Conservation (phyloP, 1,140 invertebrate genomes). For the Listronotus bonariensis region DNA sequence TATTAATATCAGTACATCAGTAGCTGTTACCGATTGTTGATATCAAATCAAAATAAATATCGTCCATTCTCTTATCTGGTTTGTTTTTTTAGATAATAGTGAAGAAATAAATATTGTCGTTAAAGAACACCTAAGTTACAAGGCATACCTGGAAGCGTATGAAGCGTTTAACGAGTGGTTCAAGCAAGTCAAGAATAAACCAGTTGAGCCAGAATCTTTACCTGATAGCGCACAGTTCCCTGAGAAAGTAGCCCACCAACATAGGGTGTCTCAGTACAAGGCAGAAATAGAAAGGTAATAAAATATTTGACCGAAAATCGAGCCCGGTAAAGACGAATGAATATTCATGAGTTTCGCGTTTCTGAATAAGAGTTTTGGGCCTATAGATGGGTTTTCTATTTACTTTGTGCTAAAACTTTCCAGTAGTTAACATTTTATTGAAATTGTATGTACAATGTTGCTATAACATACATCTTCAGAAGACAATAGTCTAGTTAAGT, state of each 20-base stretch:
- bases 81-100: no score
- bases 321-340: not conserved
- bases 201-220: constrained; percentile 65
- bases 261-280: constrained; percentile 77
- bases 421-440: no score
- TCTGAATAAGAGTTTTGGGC: no score
- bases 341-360: not conserved
- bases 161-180: constrained; percentile 91
- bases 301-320: not conserved
- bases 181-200: constrained; percentile 78
- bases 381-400: no score
- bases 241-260: constrained; percentile 86
- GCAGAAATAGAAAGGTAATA: constrained; percentile 67
- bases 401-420: no score
- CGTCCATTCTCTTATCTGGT: no score
- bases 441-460: no score
- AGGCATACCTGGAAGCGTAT: constrained; percentile 79
- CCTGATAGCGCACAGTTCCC: constrained; percentile 73
- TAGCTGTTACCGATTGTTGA: no score
- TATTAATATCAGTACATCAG: no score
- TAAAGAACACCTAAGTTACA: constrained; percentile 77
- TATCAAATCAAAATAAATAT: no score
- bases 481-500: no score
- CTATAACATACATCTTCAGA: no score
- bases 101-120: constrained; percentile 66